A percentile compares a stretch with the other conserved stretches of the same genome.
These are phyloP conservation scores for Lycophotia porphyrea DNA, from an alignment of 2,888 invertebrate species.

Conservation along the genomic window DNA sequence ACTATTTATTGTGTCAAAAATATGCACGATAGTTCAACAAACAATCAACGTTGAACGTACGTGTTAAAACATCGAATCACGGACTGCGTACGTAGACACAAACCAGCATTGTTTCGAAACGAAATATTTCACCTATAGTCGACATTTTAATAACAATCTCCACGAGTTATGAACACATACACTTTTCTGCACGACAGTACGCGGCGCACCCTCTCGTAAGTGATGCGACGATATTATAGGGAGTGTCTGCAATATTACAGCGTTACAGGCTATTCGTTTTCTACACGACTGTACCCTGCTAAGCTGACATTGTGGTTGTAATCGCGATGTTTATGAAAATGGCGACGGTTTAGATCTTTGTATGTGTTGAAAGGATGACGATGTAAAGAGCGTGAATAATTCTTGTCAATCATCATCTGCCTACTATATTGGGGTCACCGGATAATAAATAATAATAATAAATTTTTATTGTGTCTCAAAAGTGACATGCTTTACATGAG, in stretches of 20 bases:
- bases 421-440: no score
- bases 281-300: conserved; percentile 60
- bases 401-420: no score
- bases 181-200: conserved; percentile 62
- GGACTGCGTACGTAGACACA: neutral
- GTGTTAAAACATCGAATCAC: neutral
- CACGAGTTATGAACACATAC: conserved; percentile 19
- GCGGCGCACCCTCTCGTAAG: conserved; percentile 59
- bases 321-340: conserved; percentile 49
- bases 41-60: neutral
- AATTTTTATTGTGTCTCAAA: no score
- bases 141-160: conserved; percentile 33
- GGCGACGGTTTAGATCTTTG: conserved; percentile 16
- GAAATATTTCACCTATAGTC: neutral
- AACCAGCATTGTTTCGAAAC: neutral
- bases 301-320: conserved; percentile 49
- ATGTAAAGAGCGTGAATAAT: neutral
- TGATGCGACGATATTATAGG: conserved; percentile 59
- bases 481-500: no score
- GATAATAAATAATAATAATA: no score
- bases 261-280: conserved; percentile 61
- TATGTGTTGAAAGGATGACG: neutral
- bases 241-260: conserved; percentile 65
- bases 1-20: neutral
- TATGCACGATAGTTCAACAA: neutral